Evolutionary conservation across 2,888 invertebrate species (phyloP), one percentile per base, ranked within the genome.

Genomic region (Hemaris fuciformis): DNA sequence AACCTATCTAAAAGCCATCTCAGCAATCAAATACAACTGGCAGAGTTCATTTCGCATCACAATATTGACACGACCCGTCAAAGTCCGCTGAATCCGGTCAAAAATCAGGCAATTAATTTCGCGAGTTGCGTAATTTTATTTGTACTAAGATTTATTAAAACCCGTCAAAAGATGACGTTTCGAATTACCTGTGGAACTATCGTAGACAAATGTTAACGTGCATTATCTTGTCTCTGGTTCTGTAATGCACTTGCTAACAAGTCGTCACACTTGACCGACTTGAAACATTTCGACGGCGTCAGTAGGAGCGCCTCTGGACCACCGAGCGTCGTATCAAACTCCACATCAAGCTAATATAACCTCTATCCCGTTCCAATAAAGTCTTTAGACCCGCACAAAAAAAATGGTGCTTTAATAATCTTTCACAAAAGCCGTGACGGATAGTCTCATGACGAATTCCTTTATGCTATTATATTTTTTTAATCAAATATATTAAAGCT

Each of bases 371-470:
- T 0, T 0, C 0, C 0, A 64, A 76, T 84, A 62, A 71, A 79
- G 74, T 59, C 59, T 62, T 13, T 0, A 3, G 1, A 41, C 60
- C 20, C 64, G 73, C 42, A 68, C 15, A 8, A 1, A 0, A 67
- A 66, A 61, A 0, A 66, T 74, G 63, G 73, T 69, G 71, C 62
- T 64, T 66, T 67, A 68, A 65, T 73, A 67, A 73, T 79, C 75
- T 83, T 79, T 79, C 79, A 80, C 72, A 75, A 79, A 74, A 75
- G 66, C 76, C 75, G 79, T 83, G 87, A 88, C 83, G 79, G 85
- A 85, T 85, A 84, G 84, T 84, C 81, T 79, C 75, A 88, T 87
- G 87, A 89, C 85, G 88, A 84, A 89, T 88, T 87, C 84, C 81
- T 85, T 84, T 82, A 79, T 80, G 79, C 77, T 79, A 79, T 77